Conservation (phyloP, 2,113 vertebrate species). For the Odocoileus hemionus region DNA sequence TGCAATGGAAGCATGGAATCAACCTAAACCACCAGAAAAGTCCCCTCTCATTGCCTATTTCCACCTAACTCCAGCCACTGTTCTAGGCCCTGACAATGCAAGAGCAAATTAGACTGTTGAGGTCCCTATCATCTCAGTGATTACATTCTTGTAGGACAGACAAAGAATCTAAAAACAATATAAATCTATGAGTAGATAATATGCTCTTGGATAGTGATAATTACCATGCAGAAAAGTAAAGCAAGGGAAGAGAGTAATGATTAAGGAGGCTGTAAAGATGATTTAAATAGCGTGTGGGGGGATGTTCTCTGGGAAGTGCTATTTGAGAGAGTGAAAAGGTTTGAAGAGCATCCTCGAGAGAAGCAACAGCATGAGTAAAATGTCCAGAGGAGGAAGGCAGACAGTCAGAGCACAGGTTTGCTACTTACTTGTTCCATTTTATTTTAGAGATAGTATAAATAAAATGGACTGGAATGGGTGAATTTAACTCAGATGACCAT, state of each 20-base stretch:
- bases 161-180: not conserved
- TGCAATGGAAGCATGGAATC: not conserved
- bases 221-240: not conserved
- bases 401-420: not conserved
- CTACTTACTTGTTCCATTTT: not conserved
- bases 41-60: not conserved
- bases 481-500: not conserved
- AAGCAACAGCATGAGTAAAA: not conserved
- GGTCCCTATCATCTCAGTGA: not conserved
- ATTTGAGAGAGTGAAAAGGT: not conserved
- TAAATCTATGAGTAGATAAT: not conserved
- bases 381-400: not conserved
- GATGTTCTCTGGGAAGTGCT: not conserved
- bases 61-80: not conserved
- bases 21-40: not conserved
- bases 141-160: not conserved
- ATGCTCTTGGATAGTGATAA: not conserved
- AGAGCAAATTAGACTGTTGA: not conserved
- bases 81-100: not conserved
- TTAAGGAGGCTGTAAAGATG: not conserved
- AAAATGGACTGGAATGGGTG: not conserved
- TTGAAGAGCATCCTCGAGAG: not conserved
- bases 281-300: not conserved
- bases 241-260: not conserved
- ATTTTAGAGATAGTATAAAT: not conserved